A percentile compares a stretch with the other conserved stretches of the same genome.
These are phyloP conservation scores for Cettia cetti DNA, from an alignment of 2,113 vertebrate genomes.

Conservation along the genomic window DNA sequence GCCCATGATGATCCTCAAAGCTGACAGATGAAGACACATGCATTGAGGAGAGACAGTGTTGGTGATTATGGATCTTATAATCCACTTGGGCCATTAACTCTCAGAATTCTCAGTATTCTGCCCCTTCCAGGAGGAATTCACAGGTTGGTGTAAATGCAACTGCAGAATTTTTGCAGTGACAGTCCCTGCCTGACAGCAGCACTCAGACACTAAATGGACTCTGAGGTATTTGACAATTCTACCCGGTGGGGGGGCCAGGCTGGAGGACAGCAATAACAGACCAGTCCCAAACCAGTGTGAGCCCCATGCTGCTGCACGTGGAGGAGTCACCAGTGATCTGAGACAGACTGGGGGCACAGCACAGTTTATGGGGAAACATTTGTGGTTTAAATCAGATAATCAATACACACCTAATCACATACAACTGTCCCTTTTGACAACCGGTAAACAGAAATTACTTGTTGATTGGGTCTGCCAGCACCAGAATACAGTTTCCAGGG, in stretches of 20 bases:
- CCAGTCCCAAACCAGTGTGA: accelerated
- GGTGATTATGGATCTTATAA: background rate
- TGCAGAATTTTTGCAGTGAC: background rate
- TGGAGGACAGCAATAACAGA: background rate
- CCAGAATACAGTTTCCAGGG: background rate
- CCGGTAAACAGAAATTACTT: constrained; percentile 13
- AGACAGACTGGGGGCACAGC: background rate
- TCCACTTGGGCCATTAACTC: background rate
- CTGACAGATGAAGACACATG: background rate
- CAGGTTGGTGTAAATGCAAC: background rate
- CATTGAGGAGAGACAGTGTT: background rate
- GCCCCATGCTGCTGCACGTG: accelerated
- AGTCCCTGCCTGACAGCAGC: background rate
- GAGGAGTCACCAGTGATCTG: background rate
- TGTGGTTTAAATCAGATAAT: constrained; percentile 2
- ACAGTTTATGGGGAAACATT: background rate
- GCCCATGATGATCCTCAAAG: background rate
- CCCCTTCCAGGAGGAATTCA: background rate
- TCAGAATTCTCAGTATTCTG: background rate
- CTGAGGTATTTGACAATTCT: background rate
- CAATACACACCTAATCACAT: background rate
- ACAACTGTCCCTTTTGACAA: constrained; percentile 26
- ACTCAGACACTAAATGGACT: background rate
- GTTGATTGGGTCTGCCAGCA: background rate
- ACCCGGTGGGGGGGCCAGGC: accelerated